Evolutionary conservation across 2,888 invertebrate genomes (phyloP).

Genomic region (Tetragonisca angustula): DNA sequence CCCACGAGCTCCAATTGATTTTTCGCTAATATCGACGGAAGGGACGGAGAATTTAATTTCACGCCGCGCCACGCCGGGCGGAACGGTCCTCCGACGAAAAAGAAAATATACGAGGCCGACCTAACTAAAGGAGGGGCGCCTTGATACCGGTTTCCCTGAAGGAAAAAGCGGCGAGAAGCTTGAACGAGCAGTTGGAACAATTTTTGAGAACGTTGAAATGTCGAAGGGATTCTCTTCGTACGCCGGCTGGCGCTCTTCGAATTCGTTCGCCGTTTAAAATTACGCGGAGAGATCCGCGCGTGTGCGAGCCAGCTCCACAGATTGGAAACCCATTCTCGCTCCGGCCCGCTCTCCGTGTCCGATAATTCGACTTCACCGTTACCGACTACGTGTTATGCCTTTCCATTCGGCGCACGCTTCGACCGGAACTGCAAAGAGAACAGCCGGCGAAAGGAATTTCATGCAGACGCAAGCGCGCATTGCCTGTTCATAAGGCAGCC

Average conservation of each 20-base stretch:
- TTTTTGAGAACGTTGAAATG: constrained; percentile 41
- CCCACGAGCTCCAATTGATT: constrained; percentile 29
- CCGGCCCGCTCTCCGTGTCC: constrained; percentile 30
- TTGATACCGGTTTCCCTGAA: background rate
- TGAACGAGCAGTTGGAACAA: constrained; percentile 2
- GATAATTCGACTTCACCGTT: constrained; percentile 70
- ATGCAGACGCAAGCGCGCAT: constrained; percentile 20
- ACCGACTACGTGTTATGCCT: constrained; percentile 30
- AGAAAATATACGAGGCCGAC: constrained; percentile 1
- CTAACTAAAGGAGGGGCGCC: background rate
- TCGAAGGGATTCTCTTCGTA: constrained; percentile 39
- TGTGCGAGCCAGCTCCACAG: constrained; percentile 38
- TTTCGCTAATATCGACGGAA: constrained; percentile 44
- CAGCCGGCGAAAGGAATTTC: constrained; percentile 26
- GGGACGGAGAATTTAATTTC: constrained; percentile 49
- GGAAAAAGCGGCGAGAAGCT: background rate
- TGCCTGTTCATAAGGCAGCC: constrained; percentile 2
- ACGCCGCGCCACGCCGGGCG: background rate
- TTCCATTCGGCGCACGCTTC: constrained; percentile 54
- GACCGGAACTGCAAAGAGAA: constrained; percentile 15
- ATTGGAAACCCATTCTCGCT: constrained; percentile 68
- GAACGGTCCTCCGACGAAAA: constrained; percentile 32
- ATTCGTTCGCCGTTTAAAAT: constrained; percentile 71
- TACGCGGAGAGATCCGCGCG: constrained; percentile 59
- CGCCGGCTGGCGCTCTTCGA: constrained; percentile 47